Evolutionary conservation across 2,113 vertebrate species (phyloP), one percentile per base, ranked within the genome.

Genomic region (Platanista minor): DNA sequence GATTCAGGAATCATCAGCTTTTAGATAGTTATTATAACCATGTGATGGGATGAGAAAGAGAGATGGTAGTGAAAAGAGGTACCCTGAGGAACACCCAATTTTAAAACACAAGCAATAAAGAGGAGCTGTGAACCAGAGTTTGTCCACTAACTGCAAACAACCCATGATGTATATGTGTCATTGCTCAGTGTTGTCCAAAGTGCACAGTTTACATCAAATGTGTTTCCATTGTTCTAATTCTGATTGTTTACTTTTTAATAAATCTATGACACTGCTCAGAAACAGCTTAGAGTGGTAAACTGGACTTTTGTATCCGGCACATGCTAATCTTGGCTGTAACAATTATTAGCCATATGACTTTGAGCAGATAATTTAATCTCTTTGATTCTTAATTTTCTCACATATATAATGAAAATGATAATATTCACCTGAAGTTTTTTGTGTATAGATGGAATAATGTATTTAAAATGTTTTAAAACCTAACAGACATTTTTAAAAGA

Each of bases 61-160:
- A 72, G 59, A 57, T 17, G 20, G 5, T 3, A 20, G 17, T 67
- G 52, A 18, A 57, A 54, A 54, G 64, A 23, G 2, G 12, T 57
- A 23, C 3, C 23, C 2, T 33, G 17, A 94, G 43, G 49, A 69
- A 66, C 29, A 74, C 4, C 61, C 71, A 27, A 57, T 33, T 43
- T 91, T 87, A 78, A 87, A 80, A 52, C 43, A 21, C 8, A 61
- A 36, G 39, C 62, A 52, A 66, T 64, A 75, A 91, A 89, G 75
- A 77, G 36, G 62, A 86, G 57, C 93, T 93, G 87, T 93, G 91
- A 87, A 61, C 66, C 52, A 46, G 8, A 61, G 71, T 86, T 69
- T 74, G 72, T 52, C 33, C 72, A 11, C 86, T 4, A 67, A 93
- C 39, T 49, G 81, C 88, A 97, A 98, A 98, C 91, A 98, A 41